A percentile compares a stretch with the other conserved stretches of the same genome.
These are phyloP conservation scores for Megalops cyprinoides DNA, from an alignment of 2,797 vertebrate species.

Conservation along the genomic window DNA sequence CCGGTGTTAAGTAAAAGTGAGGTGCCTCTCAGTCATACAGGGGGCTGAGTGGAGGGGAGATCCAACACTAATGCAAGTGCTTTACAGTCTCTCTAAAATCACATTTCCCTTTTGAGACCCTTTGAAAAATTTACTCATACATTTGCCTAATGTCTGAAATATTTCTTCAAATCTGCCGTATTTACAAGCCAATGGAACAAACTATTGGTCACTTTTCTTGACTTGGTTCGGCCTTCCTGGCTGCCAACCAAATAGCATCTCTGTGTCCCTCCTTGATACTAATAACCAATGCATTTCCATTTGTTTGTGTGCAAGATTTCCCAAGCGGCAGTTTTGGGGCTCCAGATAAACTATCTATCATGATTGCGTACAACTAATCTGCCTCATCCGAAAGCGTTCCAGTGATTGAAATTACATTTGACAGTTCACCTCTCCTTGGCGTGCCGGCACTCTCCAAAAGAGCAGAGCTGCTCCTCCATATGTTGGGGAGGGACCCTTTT, in stretches of 20 bases:
- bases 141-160: slow-evolving; percentile 60
- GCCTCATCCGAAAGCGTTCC: slow-evolving; percentile 75
- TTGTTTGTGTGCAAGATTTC: slow-evolving; percentile 76
- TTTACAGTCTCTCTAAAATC: slow-evolving; percentile 61
- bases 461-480: slow-evolving; percentile 59
- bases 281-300: slow-evolving; percentile 72
- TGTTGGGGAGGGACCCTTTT: slow-evolving; percentile 46
- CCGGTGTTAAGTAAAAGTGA: not conserved
- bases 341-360: slow-evolving; percentile 74
- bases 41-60: slow-evolving; percentile 41
- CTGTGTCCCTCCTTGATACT: slow-evolving; percentile 43
- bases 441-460: slow-evolving; percentile 80
- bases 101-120: slow-evolving; percentile 50
- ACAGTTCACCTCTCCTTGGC: slow-evolving; percentile 86
- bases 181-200: not conserved
- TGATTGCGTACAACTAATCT: slow-evolving; percentile 72
- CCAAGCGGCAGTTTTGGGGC: slow-evolving; percentile 70
- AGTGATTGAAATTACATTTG: slow-evolving; percentile 78
- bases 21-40: not conserved
- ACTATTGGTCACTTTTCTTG: slow-evolving; percentile 64
- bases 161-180: slow-evolving; percentile 65
- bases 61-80: slow-evolving; percentile 42
- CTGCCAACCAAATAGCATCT: slow-evolving; percentile 48
- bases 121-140: slow-evolving; percentile 69
- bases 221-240: slow-evolving; percentile 70